phyloP scores from a whole-genome alignment of 2,113 vertebrate species.

The Cercopithecus mona region DNA sequence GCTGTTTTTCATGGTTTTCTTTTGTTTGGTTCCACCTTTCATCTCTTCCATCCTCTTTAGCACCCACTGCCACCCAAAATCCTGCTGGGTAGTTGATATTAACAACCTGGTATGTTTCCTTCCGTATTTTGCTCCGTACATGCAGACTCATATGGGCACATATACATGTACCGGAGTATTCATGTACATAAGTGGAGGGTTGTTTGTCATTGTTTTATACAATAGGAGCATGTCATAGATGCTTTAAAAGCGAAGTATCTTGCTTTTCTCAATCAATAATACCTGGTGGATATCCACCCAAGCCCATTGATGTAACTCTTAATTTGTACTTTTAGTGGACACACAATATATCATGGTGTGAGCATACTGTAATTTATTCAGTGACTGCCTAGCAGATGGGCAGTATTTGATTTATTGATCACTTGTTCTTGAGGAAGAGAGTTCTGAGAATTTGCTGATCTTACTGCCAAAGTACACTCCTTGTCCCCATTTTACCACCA shows the following conservation, averaged over 20 bases:
- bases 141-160: neutral
- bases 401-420: constrained; percentile 47
- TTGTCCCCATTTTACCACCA: neutral
- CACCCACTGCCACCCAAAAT: neutral
- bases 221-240: neutral
- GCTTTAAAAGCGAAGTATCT: neutral
- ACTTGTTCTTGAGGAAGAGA: constrained; percentile 46
- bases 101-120: neutral
- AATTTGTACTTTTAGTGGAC: neutral
- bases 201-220: neutral
- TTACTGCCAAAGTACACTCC: neutral
- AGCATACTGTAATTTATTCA: neutral
- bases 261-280: neutral
- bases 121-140: neutral
- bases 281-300: neutral
- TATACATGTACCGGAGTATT: neutral
- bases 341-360: neutral
- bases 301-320: neutral
- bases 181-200: neutral
- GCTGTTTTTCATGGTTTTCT: neutral
- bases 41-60: neutral
- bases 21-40: neutral
- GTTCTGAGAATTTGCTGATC: constrained; percentile 49
- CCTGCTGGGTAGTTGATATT: neutral
- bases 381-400: neutral